These are phyloP conservation scores for Helostoma temminkii DNA, from an alignment of 2,797 vertebrate genomes.

Conservation along the genomic window DNA sequence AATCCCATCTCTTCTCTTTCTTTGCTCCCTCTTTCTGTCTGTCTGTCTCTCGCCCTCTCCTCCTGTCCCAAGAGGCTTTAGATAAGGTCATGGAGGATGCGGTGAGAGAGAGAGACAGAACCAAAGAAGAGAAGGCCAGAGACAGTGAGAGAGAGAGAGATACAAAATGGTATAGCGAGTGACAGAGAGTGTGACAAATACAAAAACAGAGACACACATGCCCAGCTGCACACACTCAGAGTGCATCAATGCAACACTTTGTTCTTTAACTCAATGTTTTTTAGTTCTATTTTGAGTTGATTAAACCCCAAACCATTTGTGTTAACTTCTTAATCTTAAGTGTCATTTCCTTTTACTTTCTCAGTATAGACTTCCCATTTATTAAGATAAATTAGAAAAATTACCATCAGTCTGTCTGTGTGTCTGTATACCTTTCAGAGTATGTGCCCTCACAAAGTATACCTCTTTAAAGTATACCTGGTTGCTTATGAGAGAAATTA, in stretches of 20 bases:
- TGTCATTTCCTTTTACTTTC: constrained; percentile 8
- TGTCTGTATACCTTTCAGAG: background rate
- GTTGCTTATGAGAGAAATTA: no score
- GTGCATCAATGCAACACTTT: constrained; percentile 24
- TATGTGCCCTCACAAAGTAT: background rate
- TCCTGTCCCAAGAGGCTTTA: constrained; percentile 41
- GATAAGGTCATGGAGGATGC: constrained; percentile 63
- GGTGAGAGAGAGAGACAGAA: constrained; percentile 4
- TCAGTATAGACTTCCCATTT: constrained; percentile 2
- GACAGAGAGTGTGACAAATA: constrained; percentile 18
- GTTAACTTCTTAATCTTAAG: background rate
- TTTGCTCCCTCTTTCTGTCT: constrained; percentile 26
- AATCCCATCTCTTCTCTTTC: constrained; percentile 57
- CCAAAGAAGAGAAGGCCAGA: constrained; percentile 6
- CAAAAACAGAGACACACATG: constrained; percentile 3
- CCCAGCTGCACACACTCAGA: no score
- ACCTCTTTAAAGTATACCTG: no score
- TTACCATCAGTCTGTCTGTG: background rate
- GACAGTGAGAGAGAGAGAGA: constrained; percentile 22
- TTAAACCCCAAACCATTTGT: constrained; percentile 36
- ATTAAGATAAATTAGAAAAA: no score
- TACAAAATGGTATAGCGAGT: constrained; percentile 20
- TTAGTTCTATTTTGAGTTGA: constrained; percentile 55
- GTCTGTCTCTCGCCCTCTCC: constrained; percentile 22
- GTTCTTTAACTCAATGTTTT: constrained; percentile 28